Evolutionary conservation across 2,888 invertebrate genomes (phyloP), one percentile per base, ranked within the genome.

Genomic region (Lepidochitona cinerea): DNA sequence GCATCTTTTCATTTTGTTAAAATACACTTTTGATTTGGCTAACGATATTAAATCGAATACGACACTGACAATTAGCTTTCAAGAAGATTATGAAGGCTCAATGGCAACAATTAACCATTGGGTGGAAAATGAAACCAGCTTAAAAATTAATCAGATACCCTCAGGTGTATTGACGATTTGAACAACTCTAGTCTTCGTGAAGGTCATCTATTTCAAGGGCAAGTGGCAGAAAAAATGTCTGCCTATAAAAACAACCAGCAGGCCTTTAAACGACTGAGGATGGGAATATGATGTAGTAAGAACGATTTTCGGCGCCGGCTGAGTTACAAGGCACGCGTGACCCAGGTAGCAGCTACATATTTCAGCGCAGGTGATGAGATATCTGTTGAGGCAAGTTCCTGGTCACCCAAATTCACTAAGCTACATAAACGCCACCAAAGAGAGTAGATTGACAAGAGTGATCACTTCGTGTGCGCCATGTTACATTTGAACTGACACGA

Each of bases 91-190:
- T 0, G 85, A 85, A 0, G 92, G 92, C 0, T 87, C 91, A 18
- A 72, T 86, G 64, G 5, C 36, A 26, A 77, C 74, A 32, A 96
- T 98, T 67, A 98, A 98, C 87, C 83, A 89, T 49, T 97, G 97
- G 96, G 96, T 96, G 53, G 94, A 94, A 85, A 89, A 93, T 5
- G 93, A 95, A 85, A 98, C 98, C 0, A 94, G 95, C 71, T 91
- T 94, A 9, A 96, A 94, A 89, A 98, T 98, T 72, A 93, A 94
- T 81, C 92, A 96, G 83, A 90, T 98, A 68, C 88, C 92, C 0
- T 23, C 93, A 0, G 92, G 93, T n/a, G 77, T 83, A 6, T 79
- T 91, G 14, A 84, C 79, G 69, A 23, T 79, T 3, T 37, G 79
- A 4, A 90, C 90, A 1, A 81, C 85, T 1, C 78, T 92, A 75